phyloP scores from a whole-genome alignment of 2,888 invertebrate species.

The Heliconius aoede region DNA sequence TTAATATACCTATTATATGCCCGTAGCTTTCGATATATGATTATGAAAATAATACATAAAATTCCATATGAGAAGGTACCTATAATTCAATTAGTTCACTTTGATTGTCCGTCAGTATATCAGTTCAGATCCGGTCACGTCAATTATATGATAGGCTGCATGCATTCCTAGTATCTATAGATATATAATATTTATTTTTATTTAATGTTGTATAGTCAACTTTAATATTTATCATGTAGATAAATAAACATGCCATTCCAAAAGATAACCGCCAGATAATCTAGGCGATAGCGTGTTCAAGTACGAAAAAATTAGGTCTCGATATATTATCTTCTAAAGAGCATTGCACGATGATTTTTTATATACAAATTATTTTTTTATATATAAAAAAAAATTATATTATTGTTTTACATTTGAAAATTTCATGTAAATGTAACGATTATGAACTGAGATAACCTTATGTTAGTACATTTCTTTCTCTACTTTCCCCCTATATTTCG shows the following conservation, averaged over 20 bases:
- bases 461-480: no score
- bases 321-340: constrained; percentile 1
- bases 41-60: no score
- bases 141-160: no score
- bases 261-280: constrained; percentile 20
- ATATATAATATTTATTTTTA: constrained; percentile 16
- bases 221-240: constrained; percentile 22
- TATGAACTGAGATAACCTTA: neutral
- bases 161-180: neutral
- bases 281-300: constrained; percentile 6
- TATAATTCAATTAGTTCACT: no score
- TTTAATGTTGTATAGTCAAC: constrained; percentile 24
- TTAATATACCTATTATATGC: no score
- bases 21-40: no score
- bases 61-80: no score
- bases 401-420: neutral
- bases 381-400: no score
- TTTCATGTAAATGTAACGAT: neutral
- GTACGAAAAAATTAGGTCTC: constrained; percentile 19
- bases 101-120: no score
- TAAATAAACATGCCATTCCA: constrained; percentile 20
- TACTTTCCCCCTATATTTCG: no score
- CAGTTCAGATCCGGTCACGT: no score
- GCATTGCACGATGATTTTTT: constrained; percentile 9
- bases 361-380: neutral